Percentiles rank a stretch among this genome's conserved stretches.
phyloP scores from a whole-genome alignment of 1,140 invertebrate genomes.

The Drosophila paulistorum region DNA sequence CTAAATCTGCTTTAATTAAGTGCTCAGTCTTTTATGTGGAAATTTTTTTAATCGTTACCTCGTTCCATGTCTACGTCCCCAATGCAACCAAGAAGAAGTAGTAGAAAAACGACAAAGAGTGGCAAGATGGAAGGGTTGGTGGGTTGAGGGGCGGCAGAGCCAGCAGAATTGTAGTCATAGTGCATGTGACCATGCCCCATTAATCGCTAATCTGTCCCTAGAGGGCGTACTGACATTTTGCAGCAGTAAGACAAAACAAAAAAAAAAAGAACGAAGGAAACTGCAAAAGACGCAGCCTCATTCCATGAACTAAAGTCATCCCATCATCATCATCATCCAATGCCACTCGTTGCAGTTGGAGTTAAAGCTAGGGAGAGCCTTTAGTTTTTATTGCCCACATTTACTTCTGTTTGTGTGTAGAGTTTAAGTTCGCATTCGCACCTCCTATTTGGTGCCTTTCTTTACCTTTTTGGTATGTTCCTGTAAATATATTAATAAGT shows the following conservation, averaged over 20 bases:
- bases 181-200: conserved; percentile 77
- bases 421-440: conserved; percentile 63
- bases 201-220: conserved; percentile 82
- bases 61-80: conserved; percentile 23
- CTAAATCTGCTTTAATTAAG: conserved; percentile 80
- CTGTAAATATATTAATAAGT: conserved; percentile 82
- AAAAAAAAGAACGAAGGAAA: background rate
- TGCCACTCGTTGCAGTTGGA: conserved; percentile 17
- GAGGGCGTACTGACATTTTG: conserved; percentile 79
- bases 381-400: conserved; percentile 50
- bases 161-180: conserved; percentile 28
- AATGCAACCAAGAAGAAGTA: background rate
- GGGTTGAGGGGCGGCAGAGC: background rate
- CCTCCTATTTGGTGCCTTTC: conserved; percentile 48
- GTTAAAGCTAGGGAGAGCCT: background rate
- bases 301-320: conserved; percentile 3
- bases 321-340: conserved; percentile 2
- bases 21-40: conserved; percentile 79
- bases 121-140: background rate
- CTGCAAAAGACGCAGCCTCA: conserved; percentile 37
- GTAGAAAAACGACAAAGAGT: conserved; percentile 4
- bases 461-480: conserved; percentile 33
- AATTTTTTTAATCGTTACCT: conserved; percentile 81
- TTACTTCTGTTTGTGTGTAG: conserved; percentile 36
- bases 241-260: background rate